These are phyloP conservation scores for Urocyon cinereoargenteus DNA, from an alignment of 2,797 vertebrate genomes.

Conservation along the genomic window DNA sequence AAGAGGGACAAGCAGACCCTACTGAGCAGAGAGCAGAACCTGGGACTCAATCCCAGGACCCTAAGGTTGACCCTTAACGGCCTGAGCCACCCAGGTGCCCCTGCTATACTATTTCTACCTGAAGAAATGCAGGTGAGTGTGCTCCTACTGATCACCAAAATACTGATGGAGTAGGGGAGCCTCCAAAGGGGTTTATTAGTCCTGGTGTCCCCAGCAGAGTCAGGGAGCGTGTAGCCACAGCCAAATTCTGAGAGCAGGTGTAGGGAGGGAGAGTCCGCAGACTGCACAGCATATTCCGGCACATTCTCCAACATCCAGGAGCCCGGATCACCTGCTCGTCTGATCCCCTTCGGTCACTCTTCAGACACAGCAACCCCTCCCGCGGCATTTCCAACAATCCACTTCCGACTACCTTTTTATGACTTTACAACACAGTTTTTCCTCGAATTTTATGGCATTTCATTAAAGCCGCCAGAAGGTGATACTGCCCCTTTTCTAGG, in stretches of 20 bases:
- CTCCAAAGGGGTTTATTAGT: not conserved
- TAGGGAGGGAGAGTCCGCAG: rapidly evolving
- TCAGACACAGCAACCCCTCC: slow-evolving; percentile 58
- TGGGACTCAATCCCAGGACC: too few species aligned
- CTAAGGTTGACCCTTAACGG: too few species aligned
- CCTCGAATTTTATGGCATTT: slow-evolving; percentile 92
- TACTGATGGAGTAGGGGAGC: not conserved
- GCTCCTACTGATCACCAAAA: not conserved
- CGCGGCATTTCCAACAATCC: slow-evolving; percentile 84
- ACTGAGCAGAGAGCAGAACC: too few species aligned
- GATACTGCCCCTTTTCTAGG: slow-evolving; percentile 92
- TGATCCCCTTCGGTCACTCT: slow-evolving; percentile 45
- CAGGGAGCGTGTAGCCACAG: not conserved
- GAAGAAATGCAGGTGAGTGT: not conserved
- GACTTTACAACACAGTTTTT: slow-evolving; percentile 91
- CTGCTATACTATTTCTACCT: not conserved
- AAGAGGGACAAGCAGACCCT: too few species aligned
- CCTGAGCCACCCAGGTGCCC: too few species aligned
- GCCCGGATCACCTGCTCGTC: not conserved
- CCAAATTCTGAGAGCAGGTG: not conserved
- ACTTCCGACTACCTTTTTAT: slow-evolving; percentile 89
- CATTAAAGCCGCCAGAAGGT: slow-evolving; percentile 92
- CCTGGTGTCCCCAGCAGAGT: not conserved
- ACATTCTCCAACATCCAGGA: rapidly evolving
- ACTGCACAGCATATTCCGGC: rapidly evolving